Evolutionary conservation across 2,113 vertebrate species (phyloP), one percentile per base, ranked within the genome.

Genomic region (Eulemur macaco): DNA sequence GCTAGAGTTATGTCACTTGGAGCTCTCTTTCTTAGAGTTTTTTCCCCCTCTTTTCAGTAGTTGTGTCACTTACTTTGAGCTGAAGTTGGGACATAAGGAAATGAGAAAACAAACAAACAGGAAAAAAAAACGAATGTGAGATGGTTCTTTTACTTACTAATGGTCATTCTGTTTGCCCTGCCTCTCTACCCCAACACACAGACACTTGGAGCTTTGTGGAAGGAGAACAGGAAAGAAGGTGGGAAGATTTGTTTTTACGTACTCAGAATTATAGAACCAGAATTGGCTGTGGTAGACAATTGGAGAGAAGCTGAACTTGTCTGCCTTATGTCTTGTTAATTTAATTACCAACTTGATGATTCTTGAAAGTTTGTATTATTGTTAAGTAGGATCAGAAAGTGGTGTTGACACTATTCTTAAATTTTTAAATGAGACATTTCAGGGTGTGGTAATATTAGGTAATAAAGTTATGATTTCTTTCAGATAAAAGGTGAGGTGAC

Each of bases 401-500:
- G 39, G 31, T 78, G 5, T 80, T 66, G 37, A 56, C 25, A 58
- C 23, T 27, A n/a, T 82, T 89, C 31, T 95, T 82, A 76, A 60
- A 76, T 13, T 69, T 93, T 83, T 83, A 93, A 92, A 50, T 56
- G 47, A 87, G 78, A 71, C 4, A 69, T 76, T 96, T 69, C 7
- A 68, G 60, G n/a, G 52, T 90, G 37, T 71, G 80, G 52, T 50
- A 58, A 84, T 84, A n/a, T 42, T 60, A 63, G 42, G 78, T 63
- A 78, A 31, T 84, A 60, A 42, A 58, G 50, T 77, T 66, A 73
- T 45, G 27, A 89, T 69, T 60, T 87, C n/a, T 66, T 84, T 76
- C 21, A 93, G 78, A 63, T 96, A 39, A 93, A 93, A 64, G 63
- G 54, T 64, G 42, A 85, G 64, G n/a, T 89, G 52, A 85, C 52